phyloP scores from a whole-genome alignment of 2,113 vertebrate genomes.

The Ibidorhyncha struthersii region DNA sequence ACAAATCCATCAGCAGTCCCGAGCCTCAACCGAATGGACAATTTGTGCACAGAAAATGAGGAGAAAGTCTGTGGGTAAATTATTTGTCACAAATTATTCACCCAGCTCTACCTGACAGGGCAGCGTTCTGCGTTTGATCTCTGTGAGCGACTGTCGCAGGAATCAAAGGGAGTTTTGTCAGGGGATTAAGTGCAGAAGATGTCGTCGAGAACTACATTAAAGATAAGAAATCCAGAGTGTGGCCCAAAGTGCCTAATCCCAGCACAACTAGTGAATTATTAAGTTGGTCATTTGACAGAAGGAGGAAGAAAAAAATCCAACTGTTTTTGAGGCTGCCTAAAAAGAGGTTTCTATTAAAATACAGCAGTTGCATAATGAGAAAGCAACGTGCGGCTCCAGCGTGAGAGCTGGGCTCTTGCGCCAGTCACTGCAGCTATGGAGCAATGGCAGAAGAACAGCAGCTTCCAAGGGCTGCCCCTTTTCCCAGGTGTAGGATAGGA shows the following conservation, averaged over 20 bases:
- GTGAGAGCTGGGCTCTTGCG: neutral
- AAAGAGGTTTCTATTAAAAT: slow-evolving; percentile 56
- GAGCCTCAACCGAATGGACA: neutral
- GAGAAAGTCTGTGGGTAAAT: slow-evolving; percentile 53
- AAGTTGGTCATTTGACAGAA: slow-evolving; percentile 69
- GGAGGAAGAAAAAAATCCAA: neutral
- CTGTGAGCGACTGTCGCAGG: slow-evolving; percentile 36
- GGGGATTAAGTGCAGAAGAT: slow-evolving; percentile 70
- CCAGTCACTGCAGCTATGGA: neutral
- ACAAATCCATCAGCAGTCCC: neutral
- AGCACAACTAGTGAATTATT: slow-evolving; percentile 69
- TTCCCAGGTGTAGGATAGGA: neutral
- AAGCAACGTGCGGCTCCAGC: neutral
- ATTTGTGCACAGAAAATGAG: slow-evolving; percentile 37
- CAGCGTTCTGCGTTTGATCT: slow-evolving; percentile 63
- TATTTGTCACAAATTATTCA: slow-evolving; percentile 65
- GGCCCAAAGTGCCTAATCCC: slow-evolving; percentile 69
- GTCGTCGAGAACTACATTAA: slow-evolving; percentile 62
- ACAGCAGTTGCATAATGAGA: slow-evolving; percentile 33
- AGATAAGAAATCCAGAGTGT: slow-evolving; percentile 72
- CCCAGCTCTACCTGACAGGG: slow-evolving; percentile 66
- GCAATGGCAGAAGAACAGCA: neutral
- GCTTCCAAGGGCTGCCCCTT: neutral
- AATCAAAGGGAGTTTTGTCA: slow-evolving; percentile 73
- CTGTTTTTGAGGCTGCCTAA: slow-evolving; percentile 40